These are phyloP conservation scores for Sparus aurata DNA, from an alignment of 2,797 vertebrate genomes.

Conservation along the genomic window DNA sequence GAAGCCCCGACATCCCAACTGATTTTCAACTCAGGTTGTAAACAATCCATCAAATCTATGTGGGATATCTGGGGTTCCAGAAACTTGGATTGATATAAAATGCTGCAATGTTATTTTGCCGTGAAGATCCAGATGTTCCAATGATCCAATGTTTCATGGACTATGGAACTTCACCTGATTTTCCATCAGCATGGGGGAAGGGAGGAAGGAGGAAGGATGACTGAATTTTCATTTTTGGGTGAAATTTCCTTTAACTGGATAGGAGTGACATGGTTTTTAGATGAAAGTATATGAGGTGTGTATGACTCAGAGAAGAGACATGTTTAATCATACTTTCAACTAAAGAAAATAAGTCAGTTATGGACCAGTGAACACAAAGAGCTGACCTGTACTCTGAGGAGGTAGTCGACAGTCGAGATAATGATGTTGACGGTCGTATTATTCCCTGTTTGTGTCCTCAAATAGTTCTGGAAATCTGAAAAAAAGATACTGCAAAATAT, in stretches of 20 bases:
- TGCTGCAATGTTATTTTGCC: no score
- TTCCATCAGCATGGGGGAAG: no score
- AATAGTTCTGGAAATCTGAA: constrained; percentile 96
- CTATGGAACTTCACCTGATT: no score
- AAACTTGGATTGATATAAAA: no score
- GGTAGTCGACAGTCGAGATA: constrained; percentile 97
- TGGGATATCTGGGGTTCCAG: no score
- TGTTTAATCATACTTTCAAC: not conserved
- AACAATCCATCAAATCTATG: no score
- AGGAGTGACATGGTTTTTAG: not conserved
- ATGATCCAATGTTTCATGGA: no score
- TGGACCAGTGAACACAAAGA: not conserved
- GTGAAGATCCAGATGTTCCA: no score
- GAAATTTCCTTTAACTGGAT: not conserved
- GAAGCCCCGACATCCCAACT: no score
- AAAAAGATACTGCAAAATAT: constrained; percentile 20
- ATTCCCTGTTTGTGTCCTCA: constrained; percentile 97
- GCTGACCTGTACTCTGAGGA: constrained; percentile 94
- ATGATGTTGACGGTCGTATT: constrained; percentile 98
- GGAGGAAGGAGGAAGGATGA: no score
- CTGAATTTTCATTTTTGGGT: no score
- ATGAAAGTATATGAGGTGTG: not conserved
- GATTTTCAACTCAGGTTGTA: no score
- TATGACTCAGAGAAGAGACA: not conserved
- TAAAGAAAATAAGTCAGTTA: not conserved